A percentile compares a stretch with the other conserved stretches of the same genome.
These are phyloP conservation scores for Urocitellus parryii DNA, from an alignment of 2,113 vertebrate species.

Conservation along the genomic window DNA sequence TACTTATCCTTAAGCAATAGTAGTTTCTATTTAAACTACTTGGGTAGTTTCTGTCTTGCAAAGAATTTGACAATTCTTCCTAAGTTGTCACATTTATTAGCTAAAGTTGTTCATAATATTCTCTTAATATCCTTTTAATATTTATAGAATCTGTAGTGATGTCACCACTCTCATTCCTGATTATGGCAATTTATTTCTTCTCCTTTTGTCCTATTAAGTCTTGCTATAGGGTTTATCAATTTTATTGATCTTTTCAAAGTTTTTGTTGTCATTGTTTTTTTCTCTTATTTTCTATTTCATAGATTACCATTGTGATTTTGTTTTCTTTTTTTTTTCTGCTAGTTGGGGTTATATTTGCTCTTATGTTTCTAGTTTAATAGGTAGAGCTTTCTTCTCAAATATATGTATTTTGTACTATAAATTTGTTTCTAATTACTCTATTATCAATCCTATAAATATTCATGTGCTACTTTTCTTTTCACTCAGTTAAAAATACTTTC, in stretches of 20 bases:
- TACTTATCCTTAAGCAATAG: conserved; percentile 7
- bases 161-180: background rate
- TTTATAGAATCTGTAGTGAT: background rate
- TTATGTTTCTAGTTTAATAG: background rate
- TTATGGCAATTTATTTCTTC: background rate
- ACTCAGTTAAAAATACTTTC: background rate
- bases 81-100: background rate
- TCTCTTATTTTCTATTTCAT: background rate
- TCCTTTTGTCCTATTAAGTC: background rate
- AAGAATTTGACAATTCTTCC: background rate
- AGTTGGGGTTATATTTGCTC: background rate
- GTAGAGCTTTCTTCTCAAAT: background rate
- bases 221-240: background rate
- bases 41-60: conserved; percentile 4
- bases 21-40: background rate
- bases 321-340: background rate
- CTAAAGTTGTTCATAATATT: background rate
- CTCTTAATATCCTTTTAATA: conserved; percentile 44
- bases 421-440: background rate
- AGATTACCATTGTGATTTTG: background rate
- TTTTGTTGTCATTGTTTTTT: conserved; percentile 21
- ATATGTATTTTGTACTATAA: background rate
- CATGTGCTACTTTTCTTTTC: background rate
- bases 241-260: conserved; percentile 13
- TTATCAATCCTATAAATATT: background rate